Evolutionary conservation across 2,797 vertebrate genomes (phyloP).

Genomic region (Tauraco hartlaubi): DNA sequence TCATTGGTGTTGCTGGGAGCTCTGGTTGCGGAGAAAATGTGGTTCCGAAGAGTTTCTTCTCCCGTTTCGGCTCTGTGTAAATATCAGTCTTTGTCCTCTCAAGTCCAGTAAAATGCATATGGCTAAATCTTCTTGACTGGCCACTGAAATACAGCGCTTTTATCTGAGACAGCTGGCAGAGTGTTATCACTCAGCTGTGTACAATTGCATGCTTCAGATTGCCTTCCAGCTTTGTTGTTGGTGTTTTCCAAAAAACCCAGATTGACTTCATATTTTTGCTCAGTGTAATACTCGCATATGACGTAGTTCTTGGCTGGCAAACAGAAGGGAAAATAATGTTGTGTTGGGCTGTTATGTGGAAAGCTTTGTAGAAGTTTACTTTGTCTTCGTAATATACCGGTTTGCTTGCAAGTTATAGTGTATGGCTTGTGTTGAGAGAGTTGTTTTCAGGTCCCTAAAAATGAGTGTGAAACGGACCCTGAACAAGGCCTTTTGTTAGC

Average conservation of each 20-base stretch:
- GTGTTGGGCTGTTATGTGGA: neutral
- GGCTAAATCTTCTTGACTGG: neutral
- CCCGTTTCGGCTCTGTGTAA: neutral
- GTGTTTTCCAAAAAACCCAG: neutral
- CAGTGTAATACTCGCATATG: neutral
- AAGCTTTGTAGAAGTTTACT: neutral
- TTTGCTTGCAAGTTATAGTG: neutral
- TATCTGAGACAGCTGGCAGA: neutral
- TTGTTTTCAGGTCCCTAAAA: neutral
- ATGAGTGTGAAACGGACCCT: neutral
- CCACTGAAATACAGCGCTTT: neutral
- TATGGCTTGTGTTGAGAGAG: neutral
- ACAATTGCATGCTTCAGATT: neutral
- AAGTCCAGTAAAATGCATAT: neutral
- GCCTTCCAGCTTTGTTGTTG: neutral
- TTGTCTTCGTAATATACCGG: neutral
- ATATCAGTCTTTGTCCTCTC: neutral
- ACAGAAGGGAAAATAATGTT: neutral
- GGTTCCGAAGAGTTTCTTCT: neutral
- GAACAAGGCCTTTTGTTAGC: neutral
- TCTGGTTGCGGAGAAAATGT: neutral
- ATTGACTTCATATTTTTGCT: constrained; percentile 1
- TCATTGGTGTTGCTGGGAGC: neutral
- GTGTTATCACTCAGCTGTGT: neutral
- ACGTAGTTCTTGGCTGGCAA: neutral